Conservation (phyloP, 2,113 vertebrate species). For the Ptilonorhynchus violaceus region DNA sequence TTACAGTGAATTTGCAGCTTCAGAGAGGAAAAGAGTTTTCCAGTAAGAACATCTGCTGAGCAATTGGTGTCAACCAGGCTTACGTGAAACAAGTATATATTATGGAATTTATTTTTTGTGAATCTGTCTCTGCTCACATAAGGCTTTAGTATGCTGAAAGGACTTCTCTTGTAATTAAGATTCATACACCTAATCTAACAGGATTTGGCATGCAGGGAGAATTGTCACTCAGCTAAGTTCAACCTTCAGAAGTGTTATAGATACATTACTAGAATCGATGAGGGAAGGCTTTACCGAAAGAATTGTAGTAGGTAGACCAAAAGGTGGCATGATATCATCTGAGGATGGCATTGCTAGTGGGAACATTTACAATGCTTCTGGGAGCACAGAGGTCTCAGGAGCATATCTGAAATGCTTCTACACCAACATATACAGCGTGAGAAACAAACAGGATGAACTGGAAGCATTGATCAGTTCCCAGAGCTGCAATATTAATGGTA, state of each 20-base stretch:
- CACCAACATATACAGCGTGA: fast-evolving
- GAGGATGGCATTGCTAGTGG: no score
- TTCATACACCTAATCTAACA: not conserved
- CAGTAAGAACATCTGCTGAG: not conserved
- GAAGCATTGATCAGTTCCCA: not conserved
- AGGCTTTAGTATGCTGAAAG: not conserved
- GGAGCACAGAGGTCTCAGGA: not conserved
- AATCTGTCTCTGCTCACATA: not conserved
- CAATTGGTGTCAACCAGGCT: not conserved
- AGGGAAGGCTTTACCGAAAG: no score
- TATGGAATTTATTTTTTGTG: not conserved
- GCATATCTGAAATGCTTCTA: not conserved
- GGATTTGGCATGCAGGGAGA: not conserved
- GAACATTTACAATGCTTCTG: not conserved
- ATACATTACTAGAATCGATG: not conserved
- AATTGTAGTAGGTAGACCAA: not conserved
- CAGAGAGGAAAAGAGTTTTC: not conserved
- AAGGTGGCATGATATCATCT: not conserved
- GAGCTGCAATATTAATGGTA: not conserved
- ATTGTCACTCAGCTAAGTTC: not conserved
- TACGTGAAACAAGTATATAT: not conserved
- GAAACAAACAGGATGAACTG: not conserved
- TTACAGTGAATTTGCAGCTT: not conserved
- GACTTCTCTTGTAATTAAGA: not conserved
- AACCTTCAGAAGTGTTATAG: not conserved